Base-by-base conservation (phyloP, 1,140 invertebrate species). In the Caenorhabditis briggsae region DNA sequence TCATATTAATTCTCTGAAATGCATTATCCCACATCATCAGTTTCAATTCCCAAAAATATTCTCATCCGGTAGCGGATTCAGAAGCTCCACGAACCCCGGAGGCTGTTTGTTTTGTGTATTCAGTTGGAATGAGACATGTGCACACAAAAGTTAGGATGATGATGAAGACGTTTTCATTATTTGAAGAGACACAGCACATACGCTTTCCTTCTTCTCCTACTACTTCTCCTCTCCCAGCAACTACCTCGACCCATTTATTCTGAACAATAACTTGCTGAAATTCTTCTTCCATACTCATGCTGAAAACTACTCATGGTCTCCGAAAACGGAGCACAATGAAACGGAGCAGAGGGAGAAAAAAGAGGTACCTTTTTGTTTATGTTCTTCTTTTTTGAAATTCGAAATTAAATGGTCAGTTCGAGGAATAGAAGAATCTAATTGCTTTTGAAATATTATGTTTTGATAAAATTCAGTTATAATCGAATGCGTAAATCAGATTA, bases 161-260 rank as follows among this genome's bases (percentile, higher is more conserved):
- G 64, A 70, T 70, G 70, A 78, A 78, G 70, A 78, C 70, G 70
- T 78, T 50, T 78, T 78, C 70, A 78, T 78, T 78, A 78, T 78
- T 78, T 50, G 16, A 53, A 46, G 70, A 53, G 64, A 61, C 43
- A 46, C 64, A 41, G 61, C 23, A 61, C 56, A 12, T 53, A 53
- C 50, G 50, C 16, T 16, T 53, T 53, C 23, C 12, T 61, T 25
- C 59, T 25, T 46, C n/a, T 16, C 46, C 50, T 78, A 23, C 70
- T 50, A 50, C 70, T 23, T 23, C 20, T 2, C 20, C 16, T 46
- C 43, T 18, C 64, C n/a, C 64, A 70, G 41, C 64, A 70, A 64
- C 61, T 33, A 33, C 33, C 33, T 33, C 11, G 5, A 46, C 16
- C 46, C 33, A 53, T 50, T 50, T 50, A 78, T 20, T 78, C 70